Percentiles rank a stretch among this genome's conserved stretches.
Evolutionary conservation across 37 sponge, comb jelly and placozoan species (phyloP).

Genomic region (Mnemiopsis leidyi): DNA sequence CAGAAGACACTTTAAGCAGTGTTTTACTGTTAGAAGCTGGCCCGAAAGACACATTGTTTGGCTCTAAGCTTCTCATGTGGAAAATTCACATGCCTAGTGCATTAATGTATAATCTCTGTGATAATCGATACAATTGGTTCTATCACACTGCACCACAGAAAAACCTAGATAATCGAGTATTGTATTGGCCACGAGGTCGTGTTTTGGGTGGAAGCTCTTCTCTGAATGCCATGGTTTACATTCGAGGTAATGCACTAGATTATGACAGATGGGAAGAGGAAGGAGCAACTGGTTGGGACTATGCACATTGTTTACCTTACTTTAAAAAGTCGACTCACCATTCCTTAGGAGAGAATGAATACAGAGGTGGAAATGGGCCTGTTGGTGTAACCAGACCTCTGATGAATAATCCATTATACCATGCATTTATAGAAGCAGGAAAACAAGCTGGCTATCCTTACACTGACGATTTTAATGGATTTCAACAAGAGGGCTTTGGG

Average conservation of each 20-base stretch:
- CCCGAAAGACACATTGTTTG: constrained; percentile 65
- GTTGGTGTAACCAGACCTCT: constrained; percentile 67
- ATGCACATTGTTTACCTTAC: constrained; percentile 78
- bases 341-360: constrained; percentile 67
- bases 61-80: constrained; percentile 27
- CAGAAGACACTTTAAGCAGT: constrained; percentile 70
- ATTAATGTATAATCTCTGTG: constrained; percentile 53
- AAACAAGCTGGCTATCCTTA: constrained; percentile 71
- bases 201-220: constrained; percentile 80
- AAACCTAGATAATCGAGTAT: not conserved
- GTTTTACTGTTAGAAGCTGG: constrained; percentile 83
- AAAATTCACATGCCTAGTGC: constrained; percentile 44
- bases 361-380: constrained; percentile 72
- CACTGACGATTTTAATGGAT: constrained; percentile 73
- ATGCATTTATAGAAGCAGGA: constrained; percentile 70
- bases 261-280: constrained; percentile 76
- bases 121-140: constrained; percentile 72
- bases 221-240: constrained; percentile 80
- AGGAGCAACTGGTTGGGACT: constrained; percentile 85
- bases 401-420: constrained; percentile 65
- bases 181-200: constrained; percentile 77
- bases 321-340: constrained; percentile 76
- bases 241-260: constrained; percentile 76
- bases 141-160: constrained; percentile 70
- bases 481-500: constrained; percentile 72